Evolutionary conservation across 2,113 vertebrate genomes (phyloP).

Genomic region (Chionomys nivalis): DNA sequence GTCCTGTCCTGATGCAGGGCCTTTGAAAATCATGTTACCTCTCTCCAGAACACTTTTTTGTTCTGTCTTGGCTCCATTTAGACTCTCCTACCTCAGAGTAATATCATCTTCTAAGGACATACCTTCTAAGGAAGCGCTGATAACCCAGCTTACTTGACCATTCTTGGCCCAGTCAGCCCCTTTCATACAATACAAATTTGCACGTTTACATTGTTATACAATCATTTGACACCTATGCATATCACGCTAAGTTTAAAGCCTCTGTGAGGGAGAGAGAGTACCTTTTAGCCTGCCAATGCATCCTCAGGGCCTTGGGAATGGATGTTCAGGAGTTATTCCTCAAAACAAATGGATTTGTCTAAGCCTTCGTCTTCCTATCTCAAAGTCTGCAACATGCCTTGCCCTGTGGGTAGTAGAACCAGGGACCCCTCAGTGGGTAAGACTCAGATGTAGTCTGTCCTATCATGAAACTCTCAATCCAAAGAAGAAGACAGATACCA

Average conservation of each 20-base stretch:
- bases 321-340: background rate
- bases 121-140: background rate
- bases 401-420: background rate
- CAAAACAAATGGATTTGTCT: slow-evolving; percentile 9
- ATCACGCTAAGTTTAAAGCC: background rate
- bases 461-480: background rate
- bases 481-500: background rate
- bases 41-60: background rate
- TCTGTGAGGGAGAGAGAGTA: background rate
- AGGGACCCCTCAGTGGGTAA: background rate
- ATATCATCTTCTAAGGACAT: background rate
- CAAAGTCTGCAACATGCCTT: background rate
- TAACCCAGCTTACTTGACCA: background rate
- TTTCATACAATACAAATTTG: background rate
- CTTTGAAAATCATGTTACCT: background rate
- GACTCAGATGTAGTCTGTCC: background rate
- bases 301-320: background rate
- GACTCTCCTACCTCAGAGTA: slow-evolving; percentile 43
- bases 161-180: background rate
- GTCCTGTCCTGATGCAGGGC: slow-evolving; percentile 5
- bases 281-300: background rate
- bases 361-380: background rate
- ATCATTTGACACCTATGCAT: background rate
- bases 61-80: background rate
- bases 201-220: background rate